phyloP scores from a whole-genome alignment of 2,888 invertebrate genomes.

The Cosmia trapezina region DNA sequence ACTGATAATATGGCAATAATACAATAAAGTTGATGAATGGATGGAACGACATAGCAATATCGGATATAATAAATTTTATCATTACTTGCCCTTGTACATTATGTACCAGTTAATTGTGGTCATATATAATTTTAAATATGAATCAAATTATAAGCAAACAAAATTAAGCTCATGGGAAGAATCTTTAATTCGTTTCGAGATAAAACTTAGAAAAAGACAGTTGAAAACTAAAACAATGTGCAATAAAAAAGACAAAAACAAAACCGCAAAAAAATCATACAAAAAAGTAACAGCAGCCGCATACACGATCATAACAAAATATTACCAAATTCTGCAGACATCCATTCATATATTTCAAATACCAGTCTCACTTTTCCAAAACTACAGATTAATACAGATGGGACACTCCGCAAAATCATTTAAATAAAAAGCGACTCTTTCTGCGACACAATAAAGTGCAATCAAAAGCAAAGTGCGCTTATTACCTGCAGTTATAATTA shows the following conservation, averaged over 20 bases:
- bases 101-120: neutral
- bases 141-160: neutral
- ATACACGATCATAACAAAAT: constrained; percentile 14
- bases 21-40: neutral
- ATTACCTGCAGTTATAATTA: too few relatives aligned
- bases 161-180: neutral
- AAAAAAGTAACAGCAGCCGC: neutral
- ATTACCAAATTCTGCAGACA: neutral
- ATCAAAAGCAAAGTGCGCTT: too few relatives aligned
- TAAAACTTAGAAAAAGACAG: too few relatives aligned
- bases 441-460: too few relatives aligned
- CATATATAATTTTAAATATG: too few relatives aligned
- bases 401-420: too few relatives aligned
- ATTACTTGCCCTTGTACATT: too few relatives aligned
- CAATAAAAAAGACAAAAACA: neutral
- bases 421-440: too few relatives aligned
- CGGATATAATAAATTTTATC: neutral
- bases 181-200: neutral
- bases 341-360: neutral
- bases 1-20: constrained; percentile 21
- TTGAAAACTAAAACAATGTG: neutral
- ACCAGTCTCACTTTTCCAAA: constrained; percentile 18
- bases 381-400: too few relatives aligned
- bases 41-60: neutral
- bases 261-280: neutral